Evolutionary conservation across 2,888 invertebrate genomes (phyloP), one percentile per base, ranked within the genome.

Genomic region (Dendrolimus houi): DNA sequence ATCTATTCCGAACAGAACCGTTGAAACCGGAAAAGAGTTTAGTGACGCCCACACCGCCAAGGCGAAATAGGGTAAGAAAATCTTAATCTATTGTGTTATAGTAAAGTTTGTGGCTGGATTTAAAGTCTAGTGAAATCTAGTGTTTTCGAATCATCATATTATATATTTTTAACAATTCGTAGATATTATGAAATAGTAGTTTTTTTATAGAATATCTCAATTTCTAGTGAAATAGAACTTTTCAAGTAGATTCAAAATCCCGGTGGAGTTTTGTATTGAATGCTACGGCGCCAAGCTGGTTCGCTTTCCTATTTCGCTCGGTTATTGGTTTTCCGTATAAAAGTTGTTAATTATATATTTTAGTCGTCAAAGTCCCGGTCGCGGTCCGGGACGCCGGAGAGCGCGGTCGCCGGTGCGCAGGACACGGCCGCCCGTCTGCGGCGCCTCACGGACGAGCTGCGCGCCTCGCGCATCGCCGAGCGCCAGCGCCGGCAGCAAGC

Each of bases 371-470:
- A 94, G 77, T 95, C 95, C 0, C 81, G 91, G 14, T 91, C 91
- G 3, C 92, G 95, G 58, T 95, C 95, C 67, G 92, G 92, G 14
- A 95, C 95, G 9, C 95, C 95, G n/a, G 92, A 90, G 65, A 81
- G 73, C 57, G 70, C 67, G n/a, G 70, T 68, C 2, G 68, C 59
- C n/a, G 80, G 73, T 56, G 78, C 75, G 40, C 81, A 78, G 41
- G 80, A 75, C 17, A 92, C 93, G 9, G 90, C 95, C 65, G 92
- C 93, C 61, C 89, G 94, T 52, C 76, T 96, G 73, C 92, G 94
- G 1, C 94, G 95, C 52, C 93, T 94, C 41, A 94, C 94, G 0
- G 94, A 95, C 72, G 96, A 96, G 68, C 77, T 94, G 57, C 87
- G 93, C 0, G 91, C 91, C 41, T 89, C 90, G 9, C 82, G 91